Conservation (phyloP, 2,113 vertebrate species). For the Pseudopodoces humilis region DNA sequence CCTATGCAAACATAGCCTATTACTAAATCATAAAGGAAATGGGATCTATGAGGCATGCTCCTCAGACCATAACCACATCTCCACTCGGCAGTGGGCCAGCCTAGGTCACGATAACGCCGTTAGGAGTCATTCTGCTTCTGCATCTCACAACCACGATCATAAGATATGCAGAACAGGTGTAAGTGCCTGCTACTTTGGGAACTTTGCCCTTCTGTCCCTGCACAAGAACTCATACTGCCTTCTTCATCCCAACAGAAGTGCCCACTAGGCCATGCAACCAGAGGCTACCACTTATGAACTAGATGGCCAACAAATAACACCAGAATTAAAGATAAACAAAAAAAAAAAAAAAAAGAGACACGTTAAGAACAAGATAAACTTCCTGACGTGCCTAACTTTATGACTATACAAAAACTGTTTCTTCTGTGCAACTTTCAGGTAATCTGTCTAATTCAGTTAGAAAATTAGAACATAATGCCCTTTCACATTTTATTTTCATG, state of each 20-base stretch:
- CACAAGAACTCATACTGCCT: neutral
- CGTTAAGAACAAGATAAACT: neutral
- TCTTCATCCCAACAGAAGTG: neutral
- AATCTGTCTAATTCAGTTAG: neutral
- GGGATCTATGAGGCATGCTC: neutral
- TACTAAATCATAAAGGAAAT: neutral
- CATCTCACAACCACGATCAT: neutral
- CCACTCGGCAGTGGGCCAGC: rapidly evolving
- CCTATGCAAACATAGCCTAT: neutral
- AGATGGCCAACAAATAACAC: neutral
- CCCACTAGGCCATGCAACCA: neutral
- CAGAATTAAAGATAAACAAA: neutral
- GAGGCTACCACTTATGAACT: neutral
- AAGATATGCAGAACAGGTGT: neutral
- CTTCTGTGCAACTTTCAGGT: neutral
- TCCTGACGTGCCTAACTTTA: neutral
- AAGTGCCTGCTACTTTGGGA: neutral
- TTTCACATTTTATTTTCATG: neutral
- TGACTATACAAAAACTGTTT: neutral
- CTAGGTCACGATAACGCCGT: rapidly evolving
- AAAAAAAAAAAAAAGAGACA: neutral
- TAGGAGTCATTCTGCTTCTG: neutral
- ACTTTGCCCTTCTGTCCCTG: neutral
- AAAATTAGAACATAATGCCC: neutral
- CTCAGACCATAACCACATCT: neutral